Evolutionary conservation across 2,797 vertebrate genomes (phyloP).

Genomic region (Sebastes iracundus): DNA sequence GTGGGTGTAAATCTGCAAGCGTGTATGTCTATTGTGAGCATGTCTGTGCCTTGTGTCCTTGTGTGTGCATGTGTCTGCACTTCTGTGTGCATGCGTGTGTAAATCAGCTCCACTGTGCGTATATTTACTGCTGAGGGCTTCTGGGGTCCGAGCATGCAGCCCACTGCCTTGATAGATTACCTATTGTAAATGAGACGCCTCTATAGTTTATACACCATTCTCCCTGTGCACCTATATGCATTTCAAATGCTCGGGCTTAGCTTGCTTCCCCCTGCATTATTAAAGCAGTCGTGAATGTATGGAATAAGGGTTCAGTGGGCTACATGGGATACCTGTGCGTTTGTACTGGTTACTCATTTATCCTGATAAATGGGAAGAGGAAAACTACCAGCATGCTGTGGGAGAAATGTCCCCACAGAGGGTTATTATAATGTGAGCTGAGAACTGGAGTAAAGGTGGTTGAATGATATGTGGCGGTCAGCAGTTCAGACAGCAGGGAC

Average conservation of each 20-base stretch:
- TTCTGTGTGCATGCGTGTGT: slow-evolving; percentile 41
- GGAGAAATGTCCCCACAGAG: slow-evolving; percentile 11
- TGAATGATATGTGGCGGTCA: neutral
- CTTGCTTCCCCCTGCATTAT: slow-evolving; percentile 47
- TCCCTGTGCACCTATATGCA: slow-evolving; percentile 42
- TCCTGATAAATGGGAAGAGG: slow-evolving; percentile 26
- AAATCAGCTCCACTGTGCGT: slow-evolving; percentile 51
- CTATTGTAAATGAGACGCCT: slow-evolving; percentile 66
- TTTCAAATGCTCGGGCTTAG: slow-evolving; percentile 31
- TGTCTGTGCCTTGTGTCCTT: slow-evolving; percentile 27
- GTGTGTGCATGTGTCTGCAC: slow-evolving; percentile 25
- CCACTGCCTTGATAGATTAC: slow-evolving; percentile 70
- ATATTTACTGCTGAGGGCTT: slow-evolving; percentile 69
- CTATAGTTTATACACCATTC: slow-evolving; percentile 56
- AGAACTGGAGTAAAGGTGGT: neutral
- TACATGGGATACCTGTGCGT: slow-evolving; percentile 21
- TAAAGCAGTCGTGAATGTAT: slow-evolving; percentile 36
- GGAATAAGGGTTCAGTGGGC: slow-evolving; percentile 15
- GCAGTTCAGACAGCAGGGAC: neutral
- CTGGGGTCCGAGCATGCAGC: slow-evolving; percentile 45
- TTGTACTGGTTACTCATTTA: slow-evolving; percentile 27
- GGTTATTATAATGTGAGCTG: slow-evolving; percentile 7
- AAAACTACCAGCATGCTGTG: slow-evolving; percentile 7
- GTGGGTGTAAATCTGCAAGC: slow-evolving; percentile 30
- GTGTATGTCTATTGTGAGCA: slow-evolving; percentile 28